A percentile compares a stretch with the other conserved stretches of the same genome.
Conservation (phyloP, 2,797 vertebrate genomes). For the Philypnodon macrostomus region DNA sequence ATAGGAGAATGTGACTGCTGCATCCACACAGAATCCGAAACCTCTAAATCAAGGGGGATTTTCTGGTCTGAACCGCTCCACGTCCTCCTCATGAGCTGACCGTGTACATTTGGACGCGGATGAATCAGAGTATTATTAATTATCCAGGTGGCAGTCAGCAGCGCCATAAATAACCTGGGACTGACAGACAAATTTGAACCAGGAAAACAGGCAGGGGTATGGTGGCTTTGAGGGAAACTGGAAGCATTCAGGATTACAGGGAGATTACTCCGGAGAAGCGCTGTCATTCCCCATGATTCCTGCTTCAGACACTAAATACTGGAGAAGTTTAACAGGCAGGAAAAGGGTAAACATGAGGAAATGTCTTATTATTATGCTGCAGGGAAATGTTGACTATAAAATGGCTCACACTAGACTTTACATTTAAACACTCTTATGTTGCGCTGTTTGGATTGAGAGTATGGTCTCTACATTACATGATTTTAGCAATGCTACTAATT, state of each 20-base stretch:
- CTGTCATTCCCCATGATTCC: slow-evolving; percentile 17
- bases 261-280: slow-evolving; percentile 13
- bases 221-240: slow-evolving; percentile 29
- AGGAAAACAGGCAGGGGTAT: slow-evolving; percentile 52
- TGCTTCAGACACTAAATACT: slow-evolving; percentile 13
- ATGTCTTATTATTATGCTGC: not conserved
- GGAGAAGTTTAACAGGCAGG: slow-evolving; percentile 2
- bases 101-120: slow-evolving; percentile 63
- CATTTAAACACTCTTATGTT: too few species aligned
- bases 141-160: slow-evolving; percentile 51
- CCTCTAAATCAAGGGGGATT: slow-evolving; percentile 57
- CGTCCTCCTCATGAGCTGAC: slow-evolving; percentile 48
- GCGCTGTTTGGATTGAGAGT: too few species aligned
- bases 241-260: slow-evolving; percentile 30
- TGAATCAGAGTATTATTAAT: slow-evolving; percentile 77
- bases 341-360: not conserved
- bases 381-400: not conserved
- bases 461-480: too few species aligned
- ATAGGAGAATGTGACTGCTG: slow-evolving; percentile 25
- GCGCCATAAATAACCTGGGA: slow-evolving; percentile 65
- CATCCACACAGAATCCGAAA: slow-evolving; percentile 18
- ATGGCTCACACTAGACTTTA: too few species aligned
- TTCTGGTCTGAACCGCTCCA: slow-evolving; percentile 45
- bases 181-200: slow-evolving; percentile 59
- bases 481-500: too few species aligned